These are phyloP conservation scores for Hetaerina titia DNA, from an alignment of 2,888 invertebrate genomes.

Conservation along the genomic window DNA sequence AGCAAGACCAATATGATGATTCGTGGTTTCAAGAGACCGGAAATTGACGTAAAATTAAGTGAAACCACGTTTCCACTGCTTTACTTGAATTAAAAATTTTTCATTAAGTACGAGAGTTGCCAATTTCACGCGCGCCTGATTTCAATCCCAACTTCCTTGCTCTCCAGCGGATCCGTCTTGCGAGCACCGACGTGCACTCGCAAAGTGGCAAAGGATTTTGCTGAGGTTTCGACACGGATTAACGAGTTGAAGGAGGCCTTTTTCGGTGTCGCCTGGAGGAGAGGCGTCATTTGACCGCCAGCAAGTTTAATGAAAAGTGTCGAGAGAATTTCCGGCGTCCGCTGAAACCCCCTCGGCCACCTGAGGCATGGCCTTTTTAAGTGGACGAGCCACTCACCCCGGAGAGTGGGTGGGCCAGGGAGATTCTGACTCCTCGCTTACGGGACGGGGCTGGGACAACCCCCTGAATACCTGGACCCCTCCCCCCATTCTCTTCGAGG, in stretches of 20 bases:
- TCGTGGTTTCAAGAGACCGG: no score
- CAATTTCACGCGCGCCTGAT: no score
- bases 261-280: neutral
- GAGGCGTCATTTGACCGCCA: neutral
- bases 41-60: no score
- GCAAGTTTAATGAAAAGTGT: slow-evolving; percentile 14
- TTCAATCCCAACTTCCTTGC: no score
- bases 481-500: neutral
- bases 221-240: neutral
- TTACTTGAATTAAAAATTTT: no score
- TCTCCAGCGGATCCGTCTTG: neutral
- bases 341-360: neutral
- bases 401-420: neutral
- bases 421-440: no score
- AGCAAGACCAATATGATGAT: no score
- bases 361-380: neutral
- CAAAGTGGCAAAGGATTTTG: neutral
- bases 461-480: neutral
- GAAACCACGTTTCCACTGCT: no score
- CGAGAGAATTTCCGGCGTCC: neutral
- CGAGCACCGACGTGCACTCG: neutral
- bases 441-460: neutral
- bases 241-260: neutral
- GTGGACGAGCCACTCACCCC: neutral
- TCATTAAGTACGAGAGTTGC: no score